Evolutionary conservation across 2,888 invertebrate genomes (phyloP), one percentile per base, ranked within the genome.

Genomic region (Drosophila picticornis): DNA sequence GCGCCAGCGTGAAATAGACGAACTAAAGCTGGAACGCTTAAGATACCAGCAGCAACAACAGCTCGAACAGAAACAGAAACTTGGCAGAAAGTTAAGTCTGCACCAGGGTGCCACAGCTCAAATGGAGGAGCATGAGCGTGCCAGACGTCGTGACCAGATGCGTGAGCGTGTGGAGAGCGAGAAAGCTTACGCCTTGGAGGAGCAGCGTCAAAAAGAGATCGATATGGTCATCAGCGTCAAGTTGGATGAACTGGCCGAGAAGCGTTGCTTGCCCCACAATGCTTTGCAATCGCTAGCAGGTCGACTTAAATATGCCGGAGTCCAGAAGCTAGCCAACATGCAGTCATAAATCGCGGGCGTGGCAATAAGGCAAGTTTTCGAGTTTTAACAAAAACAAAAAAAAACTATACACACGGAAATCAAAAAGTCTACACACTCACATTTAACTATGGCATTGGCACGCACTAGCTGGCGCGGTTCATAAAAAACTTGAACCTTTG

Each of bases 211-310:
- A 10, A 77, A 82, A 38, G 87, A 90, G 61, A 87, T 87, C 40
- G 89, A 89, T n/a, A 80, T 75, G 66, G 89, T 87, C 7, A 84
- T 87, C 43, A 64, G 72, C 7, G 83, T 87, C 0, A 88, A 88
- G 32, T 63, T 87, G 40, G 68, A 86, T 55, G 84, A 87, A 25
- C 36, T 90, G 40, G 58, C 73, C 25, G 70, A 73, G 5, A 84
- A 78, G 2, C 67, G 64, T 10, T 88, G 89, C 13, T 31, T 90
- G 58, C 80, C 87, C 0, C 48, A 58, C 9, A 38, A 29, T 38
- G 75, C 72, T 0, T 22, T 85, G 1, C 67, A 60, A 3, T 80
- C 86, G 50, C 55, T 85, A 0, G 59, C 78, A 0, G 85, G 88
- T 7, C 90, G 85, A 0, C 70, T 85, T 1, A 71, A 67, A 13